Percentiles rank a stretch among this genome's conserved stretches.
Conservation (phyloP, 1,140 invertebrate species). For the Leptopilina boulardi region DNA sequence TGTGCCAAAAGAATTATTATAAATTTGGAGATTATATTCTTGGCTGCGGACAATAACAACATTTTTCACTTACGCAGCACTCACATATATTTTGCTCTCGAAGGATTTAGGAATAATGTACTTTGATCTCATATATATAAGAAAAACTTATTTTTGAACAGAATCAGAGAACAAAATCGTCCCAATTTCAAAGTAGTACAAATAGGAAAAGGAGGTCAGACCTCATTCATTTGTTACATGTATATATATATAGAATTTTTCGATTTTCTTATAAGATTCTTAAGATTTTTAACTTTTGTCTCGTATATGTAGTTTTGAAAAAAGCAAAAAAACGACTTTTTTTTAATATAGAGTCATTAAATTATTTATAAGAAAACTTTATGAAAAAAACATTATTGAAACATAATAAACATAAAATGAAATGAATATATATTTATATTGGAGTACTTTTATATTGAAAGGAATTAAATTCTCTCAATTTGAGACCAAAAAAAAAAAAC, state of each 20-base stretch:
- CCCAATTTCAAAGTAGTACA: conserved; percentile 6
- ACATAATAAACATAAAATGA: no score
- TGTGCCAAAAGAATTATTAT: no score
- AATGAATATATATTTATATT: no score
- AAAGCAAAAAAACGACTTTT: no score
- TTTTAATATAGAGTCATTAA: no score
- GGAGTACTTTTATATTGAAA: no score
- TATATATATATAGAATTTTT: not conserved
- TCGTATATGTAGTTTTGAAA: no score
- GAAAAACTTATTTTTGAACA: conserved; percentile 12
- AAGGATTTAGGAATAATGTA: not conserved
- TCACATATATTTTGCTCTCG: not conserved
- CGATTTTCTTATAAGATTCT: not conserved
- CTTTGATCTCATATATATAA: conserved; percentile 2
- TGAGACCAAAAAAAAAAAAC: no score
- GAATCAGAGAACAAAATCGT: not conserved
- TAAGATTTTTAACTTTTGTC: not conserved
- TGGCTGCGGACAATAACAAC: not conserved
- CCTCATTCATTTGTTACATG: not conserved
- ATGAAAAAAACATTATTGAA: no score
- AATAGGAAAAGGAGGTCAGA: conserved; percentile 2
- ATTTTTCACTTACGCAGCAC: not conserved
- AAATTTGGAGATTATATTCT: not conserved
- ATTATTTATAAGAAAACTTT: no score
- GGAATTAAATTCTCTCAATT: no score